These are phyloP conservation scores for Cavia porcellus DNA, from an alignment of 2,113 vertebrate species.

Conservation along the genomic window DNA sequence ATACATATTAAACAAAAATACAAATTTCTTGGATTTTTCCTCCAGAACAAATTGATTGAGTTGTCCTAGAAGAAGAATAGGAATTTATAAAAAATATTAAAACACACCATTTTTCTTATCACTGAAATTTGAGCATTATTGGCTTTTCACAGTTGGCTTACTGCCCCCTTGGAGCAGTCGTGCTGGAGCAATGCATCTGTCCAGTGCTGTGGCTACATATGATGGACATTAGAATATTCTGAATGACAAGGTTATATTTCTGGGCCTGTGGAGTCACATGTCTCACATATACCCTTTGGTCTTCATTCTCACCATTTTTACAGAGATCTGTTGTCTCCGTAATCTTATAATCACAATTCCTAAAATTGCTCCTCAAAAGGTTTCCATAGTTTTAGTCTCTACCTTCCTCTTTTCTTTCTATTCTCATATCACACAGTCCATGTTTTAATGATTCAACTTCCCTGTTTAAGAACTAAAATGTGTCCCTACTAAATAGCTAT, in stretches of 20 bases:
- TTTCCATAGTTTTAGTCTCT: background rate
- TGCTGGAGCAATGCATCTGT: background rate
- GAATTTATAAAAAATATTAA: background rate
- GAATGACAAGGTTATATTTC: background rate
- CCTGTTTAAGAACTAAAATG: background rate
- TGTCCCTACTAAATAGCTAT: background rate
- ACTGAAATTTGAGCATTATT: background rate
- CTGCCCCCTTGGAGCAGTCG: background rate
- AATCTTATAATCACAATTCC: background rate
- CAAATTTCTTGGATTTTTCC: background rate
- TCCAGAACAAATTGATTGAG: background rate
- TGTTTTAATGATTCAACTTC: background rate
- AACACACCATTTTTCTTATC: constrained; percentile 13
- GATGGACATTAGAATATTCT: background rate
- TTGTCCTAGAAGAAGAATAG: background rate
- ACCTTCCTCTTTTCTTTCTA: background rate
- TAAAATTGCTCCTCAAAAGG: background rate
- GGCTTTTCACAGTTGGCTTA: background rate
- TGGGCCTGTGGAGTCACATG: background rate
- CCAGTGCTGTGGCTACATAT: background rate
- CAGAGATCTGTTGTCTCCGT: background rate
- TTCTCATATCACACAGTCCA: background rate
- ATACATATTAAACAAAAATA: constrained; percentile 13
- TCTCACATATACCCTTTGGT: background rate
- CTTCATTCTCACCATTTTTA: background rate